phyloP scores from a whole-genome alignment of 2,888 invertebrate species.

The Baccha elongata region DNA sequence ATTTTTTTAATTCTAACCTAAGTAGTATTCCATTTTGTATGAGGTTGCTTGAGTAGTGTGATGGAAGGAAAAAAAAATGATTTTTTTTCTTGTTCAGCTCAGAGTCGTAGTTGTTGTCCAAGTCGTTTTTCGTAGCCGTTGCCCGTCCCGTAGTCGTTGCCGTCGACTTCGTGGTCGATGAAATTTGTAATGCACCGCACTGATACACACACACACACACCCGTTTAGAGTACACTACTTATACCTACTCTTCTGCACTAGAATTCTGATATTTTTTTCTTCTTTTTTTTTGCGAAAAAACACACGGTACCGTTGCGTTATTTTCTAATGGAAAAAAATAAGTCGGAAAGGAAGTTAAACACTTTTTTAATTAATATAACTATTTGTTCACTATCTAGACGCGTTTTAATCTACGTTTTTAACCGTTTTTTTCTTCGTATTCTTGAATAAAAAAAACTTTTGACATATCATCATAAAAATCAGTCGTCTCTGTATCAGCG shows the following conservation, averaged over 20 bases:
- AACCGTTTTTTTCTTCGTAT: conserved; percentile 65
- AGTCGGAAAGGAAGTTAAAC: conserved; percentile 25
- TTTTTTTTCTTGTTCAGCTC: conserved; percentile 35
- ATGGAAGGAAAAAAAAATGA: conserved; percentile 1
- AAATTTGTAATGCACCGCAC: conserved; percentile 73
- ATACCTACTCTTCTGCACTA: conserved; percentile 55
- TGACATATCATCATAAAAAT: conserved; percentile 72
- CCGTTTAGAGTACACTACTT: conserved; percentile 60
- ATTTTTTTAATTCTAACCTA: conserved; percentile 57
- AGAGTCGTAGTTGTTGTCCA: conserved; percentile 29
- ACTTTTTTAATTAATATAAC: conserved; percentile 35
- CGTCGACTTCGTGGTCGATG: conserved; percentile 70
- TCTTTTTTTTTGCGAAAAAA: conserved; percentile 36
- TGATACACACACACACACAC: conserved; percentile 74
- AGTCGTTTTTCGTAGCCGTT: conserved; percentile 41
- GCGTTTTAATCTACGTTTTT: conserved; percentile 40
- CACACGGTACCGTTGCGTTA: conserved; percentile 47
- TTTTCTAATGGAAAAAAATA: conserved; percentile 29
- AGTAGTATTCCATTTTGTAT: conserved; percentile 70
- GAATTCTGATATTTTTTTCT: conserved; percentile 60
- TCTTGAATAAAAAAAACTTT: conserved; percentile 71
- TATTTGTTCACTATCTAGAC: conserved; percentile 39
- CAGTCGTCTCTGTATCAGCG: conserved; percentile 66
- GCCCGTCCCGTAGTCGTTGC: conserved; percentile 7
- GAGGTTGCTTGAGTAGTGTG: conserved; percentile 17